Evolutionary conservation across 2,888 invertebrate genomes (phyloP).

Genomic region (Agonopterix heracliana): DNA sequence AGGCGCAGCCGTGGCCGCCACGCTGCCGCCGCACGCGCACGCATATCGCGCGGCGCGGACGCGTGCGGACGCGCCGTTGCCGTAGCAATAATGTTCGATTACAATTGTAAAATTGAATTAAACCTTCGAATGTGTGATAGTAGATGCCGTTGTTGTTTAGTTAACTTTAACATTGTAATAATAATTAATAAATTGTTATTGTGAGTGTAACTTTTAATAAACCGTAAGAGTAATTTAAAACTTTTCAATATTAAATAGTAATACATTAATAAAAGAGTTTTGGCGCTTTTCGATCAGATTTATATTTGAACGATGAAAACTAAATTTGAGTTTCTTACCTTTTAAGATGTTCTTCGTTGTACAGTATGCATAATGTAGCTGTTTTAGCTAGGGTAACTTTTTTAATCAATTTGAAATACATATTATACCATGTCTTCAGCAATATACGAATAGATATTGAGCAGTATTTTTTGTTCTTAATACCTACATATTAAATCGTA

Average conservation of each 20-base stretch:
- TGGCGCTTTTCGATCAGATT: constrained; percentile 57
- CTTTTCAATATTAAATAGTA: constrained; percentile 48
- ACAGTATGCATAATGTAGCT: constrained; percentile 69
- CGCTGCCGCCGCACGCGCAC: constrained; percentile 12
- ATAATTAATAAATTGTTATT: constrained; percentile 69
- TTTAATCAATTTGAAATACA: constrained; percentile 62
- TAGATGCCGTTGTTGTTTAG: constrained; percentile 78
- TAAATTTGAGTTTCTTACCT: constrained; percentile 43
- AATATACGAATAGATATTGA: constrained; percentile 51
- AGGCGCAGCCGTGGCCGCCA: constrained; percentile 3
- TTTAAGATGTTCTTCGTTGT: constrained; percentile 65
- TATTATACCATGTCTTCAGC: constrained; percentile 49
- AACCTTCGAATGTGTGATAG: constrained; percentile 78
- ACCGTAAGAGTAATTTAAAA: constrained; percentile 57
- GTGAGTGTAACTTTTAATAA: constrained; percentile 73
- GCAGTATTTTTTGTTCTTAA: constrained; percentile 53
- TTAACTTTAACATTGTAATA: constrained; percentile 65
- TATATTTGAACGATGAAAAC: constrained; percentile 42
- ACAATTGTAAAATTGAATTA: constrained; percentile 75
- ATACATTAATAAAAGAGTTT: constrained; percentile 39
- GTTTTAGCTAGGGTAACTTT: constrained; percentile 73
- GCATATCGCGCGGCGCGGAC: constrained; percentile 43
- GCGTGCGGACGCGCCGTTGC: constrained; percentile 46
- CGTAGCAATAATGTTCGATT: constrained; percentile 75
- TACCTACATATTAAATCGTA: constrained; percentile 37